A percentile compares a stretch with the other conserved stretches of the same genome.
phyloP scores from a whole-genome alignment of 2,888 invertebrate species.

The Oscheius sp. region DNA sequence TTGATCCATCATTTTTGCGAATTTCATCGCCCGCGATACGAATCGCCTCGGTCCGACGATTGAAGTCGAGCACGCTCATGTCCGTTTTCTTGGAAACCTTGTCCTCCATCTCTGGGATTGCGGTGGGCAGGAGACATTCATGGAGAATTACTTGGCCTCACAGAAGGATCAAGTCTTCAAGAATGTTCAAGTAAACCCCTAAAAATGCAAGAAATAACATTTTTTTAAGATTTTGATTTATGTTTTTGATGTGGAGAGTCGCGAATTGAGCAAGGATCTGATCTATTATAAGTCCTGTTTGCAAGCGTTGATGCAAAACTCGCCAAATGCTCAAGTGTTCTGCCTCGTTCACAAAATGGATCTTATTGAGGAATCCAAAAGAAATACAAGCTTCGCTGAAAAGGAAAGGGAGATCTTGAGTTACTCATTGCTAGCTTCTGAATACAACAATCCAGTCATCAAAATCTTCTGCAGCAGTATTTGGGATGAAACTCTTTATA shows the following conservation, averaged over 20 bases:
- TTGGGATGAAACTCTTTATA: slow-evolving; percentile 99
- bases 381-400: slow-evolving; percentile 86
- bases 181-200: slow-evolving; percentile 79
- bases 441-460: slow-evolving; percentile 76
- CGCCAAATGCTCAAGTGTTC: slow-evolving; percentile 95
- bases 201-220: neutral
- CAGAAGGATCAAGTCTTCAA: slow-evolving; percentile 98
- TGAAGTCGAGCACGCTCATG: slow-evolving; percentile 99
- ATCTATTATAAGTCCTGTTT: slow-evolving; percentile 98
- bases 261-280: slow-evolving; percentile 95
- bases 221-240: slow-evolving; percentile 83
- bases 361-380: slow-evolving; percentile 90
- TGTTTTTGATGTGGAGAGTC: slow-evolving; percentile 97
- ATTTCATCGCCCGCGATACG: slow-evolving; percentile 98
- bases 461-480: slow-evolving; percentile 98
- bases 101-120: slow-evolving; percentile 99
- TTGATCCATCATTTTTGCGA: slow-evolving; percentile 94
- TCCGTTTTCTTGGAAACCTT: slow-evolving; percentile 94
- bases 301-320: slow-evolving; percentile 93
- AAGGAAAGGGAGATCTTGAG: slow-evolving; percentile 89
- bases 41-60: slow-evolving; percentile 96
- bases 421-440: slow-evolving; percentile 78
- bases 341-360: slow-evolving; percentile 99
- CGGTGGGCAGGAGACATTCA: slow-evolving; percentile 98
- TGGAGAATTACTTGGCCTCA: slow-evolving; percentile 98